Percentiles rank a stretch among this genome's conserved stretches.
Conservation (phyloP, 2,113 vertebrate species). For the Hemichromis elongatus region DNA sequence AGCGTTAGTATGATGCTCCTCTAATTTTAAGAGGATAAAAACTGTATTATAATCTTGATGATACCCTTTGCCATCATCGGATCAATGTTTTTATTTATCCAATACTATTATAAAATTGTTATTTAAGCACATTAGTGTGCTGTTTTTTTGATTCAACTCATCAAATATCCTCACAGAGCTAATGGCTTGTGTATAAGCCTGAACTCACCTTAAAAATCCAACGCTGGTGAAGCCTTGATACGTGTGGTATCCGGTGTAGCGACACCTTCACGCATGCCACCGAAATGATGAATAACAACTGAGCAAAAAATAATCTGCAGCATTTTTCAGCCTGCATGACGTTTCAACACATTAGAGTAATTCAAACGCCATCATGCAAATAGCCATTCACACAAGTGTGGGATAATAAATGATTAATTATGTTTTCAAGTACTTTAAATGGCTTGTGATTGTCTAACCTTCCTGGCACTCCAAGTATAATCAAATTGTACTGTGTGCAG, state of each 20-base stretch:
- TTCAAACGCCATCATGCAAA: not conserved
- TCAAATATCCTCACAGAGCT: not conserved
- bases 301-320: not conserved
- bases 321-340: not conserved
- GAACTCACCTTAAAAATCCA: not conserved
- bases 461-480: not conserved
- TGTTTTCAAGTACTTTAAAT: constrained; percentile 18
- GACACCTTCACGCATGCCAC: not conserved
- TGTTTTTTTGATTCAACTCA: not conserved
- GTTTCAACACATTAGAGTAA: not conserved
- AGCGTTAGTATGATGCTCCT: not conserved
- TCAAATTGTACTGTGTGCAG: not conserved
- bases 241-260: not conserved
- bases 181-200: not conserved
- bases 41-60: not conserved
- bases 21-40: not conserved
- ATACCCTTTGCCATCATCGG: not conserved
- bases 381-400: not conserved
- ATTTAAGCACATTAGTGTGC: not conserved
- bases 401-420: constrained; percentile 27
- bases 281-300: not conserved
- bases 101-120: not conserved
- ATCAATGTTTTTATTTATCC: not conserved
- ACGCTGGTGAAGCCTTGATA: not conserved
- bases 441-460: constrained; percentile 19